These are phyloP conservation scores for Phalloptychus januarius DNA, from an alignment of 2,797 vertebrate species.

Conservation along the genomic window DNA sequence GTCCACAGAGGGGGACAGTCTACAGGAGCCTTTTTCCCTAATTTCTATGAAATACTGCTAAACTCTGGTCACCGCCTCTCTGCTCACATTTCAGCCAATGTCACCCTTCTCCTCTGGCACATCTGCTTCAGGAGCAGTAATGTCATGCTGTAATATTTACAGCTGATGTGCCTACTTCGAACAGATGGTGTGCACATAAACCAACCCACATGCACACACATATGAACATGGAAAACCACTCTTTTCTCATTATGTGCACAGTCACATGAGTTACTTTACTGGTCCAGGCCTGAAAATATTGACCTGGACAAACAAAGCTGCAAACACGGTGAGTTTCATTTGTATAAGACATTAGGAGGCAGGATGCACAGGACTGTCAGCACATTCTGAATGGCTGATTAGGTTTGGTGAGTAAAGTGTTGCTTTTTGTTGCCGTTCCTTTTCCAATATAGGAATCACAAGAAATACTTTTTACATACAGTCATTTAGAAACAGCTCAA, in stretches of 20 bases:
- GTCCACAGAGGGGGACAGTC: neutral
- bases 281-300: conserved; percentile 23
- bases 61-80: conserved; percentile 41
- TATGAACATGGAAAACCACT: conserved; percentile 8
- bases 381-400: conserved; percentile 54
- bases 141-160: conserved; percentile 52
- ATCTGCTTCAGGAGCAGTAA: conserved; percentile 58
- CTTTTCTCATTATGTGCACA: conserved; percentile 9
- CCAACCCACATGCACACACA: conserved; percentile 19
- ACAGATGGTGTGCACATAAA: conserved; percentile 57
- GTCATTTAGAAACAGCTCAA: neutral
- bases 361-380: conserved; percentile 19
- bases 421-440: conserved; percentile 26
- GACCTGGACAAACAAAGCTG: conserved; percentile 46
- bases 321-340: conserved; percentile 47
- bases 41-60: conserved; percentile 26
- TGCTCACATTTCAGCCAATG: conserved; percentile 50
- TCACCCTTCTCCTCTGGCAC: conserved; percentile 52
- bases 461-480: neutral
- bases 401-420: conserved; percentile 47
- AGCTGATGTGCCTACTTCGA: conserved; percentile 39
- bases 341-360: conserved; percentile 34
- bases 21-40: conserved; percentile 5
- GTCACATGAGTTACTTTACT: conserved; percentile 37
- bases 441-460: conserved; percentile 31